Evolutionary conservation across 2,797 vertebrate genomes (phyloP), one percentile per base, ranked within the genome.

Genomic region (Anabas testudineus): DNA sequence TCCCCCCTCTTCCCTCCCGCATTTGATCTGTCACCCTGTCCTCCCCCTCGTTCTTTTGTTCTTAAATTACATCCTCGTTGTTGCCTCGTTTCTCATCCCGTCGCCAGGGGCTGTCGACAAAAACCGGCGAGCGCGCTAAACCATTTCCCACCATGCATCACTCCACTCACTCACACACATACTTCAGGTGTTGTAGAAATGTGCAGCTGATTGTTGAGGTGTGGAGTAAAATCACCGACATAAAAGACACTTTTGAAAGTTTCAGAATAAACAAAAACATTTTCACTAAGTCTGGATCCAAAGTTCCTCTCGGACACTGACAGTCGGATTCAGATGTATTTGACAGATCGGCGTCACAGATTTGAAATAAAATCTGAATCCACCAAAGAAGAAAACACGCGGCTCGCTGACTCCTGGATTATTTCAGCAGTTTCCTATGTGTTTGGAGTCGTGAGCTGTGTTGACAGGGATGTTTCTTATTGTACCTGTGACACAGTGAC

Each of bases 131-230:
- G 76, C 58, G 68, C 55, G 68, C 76, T 71, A 80, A 77, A 82
- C 75, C 67, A 78, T 85, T 80, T 85, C 76, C 70, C 70, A 82
- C 79, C 83, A 82, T 76, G 82, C 72, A 73, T 73, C 81, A 77
- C 55, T 72, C 51, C 57, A n/a, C n/a, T n/a, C n/a, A n/a, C n/a
- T 26, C 58, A 18, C 43, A 18, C 66, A 39, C 52, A 30, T 45
- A 21, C 34, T 36, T 45, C 24, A 18, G 1, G 10, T 16, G 41
- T 16, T 46, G 37, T 1, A 19, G n/a, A 28, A 24, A 32, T 56
- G 43, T 60, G 16, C 68, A 19, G n/a, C n/a, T n/a, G n/a, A n/a
- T n/a, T n/a, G 59, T 22, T 22, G 69, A 57, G 64, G 64, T 52
- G 4, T 4, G 48, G 30, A 53, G n/a, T 18, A 9, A 46, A 46